Base-by-base conservation (phyloP, 1,140 invertebrate species). In the Leptinotarsa defecta region DNA sequence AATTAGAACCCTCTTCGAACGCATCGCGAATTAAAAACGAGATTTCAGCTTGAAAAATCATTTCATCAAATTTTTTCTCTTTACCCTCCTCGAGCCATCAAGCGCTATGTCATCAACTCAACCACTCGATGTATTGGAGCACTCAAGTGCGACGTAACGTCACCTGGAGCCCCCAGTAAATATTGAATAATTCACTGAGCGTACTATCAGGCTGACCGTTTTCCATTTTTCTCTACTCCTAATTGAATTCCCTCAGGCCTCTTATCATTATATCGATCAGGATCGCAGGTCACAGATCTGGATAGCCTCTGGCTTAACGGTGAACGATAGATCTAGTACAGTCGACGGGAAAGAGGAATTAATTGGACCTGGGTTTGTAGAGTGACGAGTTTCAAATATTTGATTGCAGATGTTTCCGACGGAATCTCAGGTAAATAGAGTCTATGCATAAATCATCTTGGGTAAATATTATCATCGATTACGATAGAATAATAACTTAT, bases 161-260 rank as follows among this genome's bases (percentile, higher is more conserved):
- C n/a, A 57, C 52, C 52, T 57, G 52, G 52, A 57, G 52, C 52
- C 52, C 52, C 52, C 15, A 34, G 65, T 68, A 27, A 68, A 68
- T 68, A 68, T 43, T 68, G 65, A 68, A 68, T 68, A 24, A 68
- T 68, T 68, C 65, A 68, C 17, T 43, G 24, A 27, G 24, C 65
- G 27, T 68, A 34, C 65, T 68, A 68, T 19, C 22, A 24, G 24
- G 65, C 65, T 68, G 22, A 24, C 65, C 65, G 65, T 17, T 22
- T 68, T 68, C 24, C 19, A 68, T 68, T 68, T 68, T 62, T 68
- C 43, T 68, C 65, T 8, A 43, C 20, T 24, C 65, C 65, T 68
- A 68, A 68, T 68, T 68, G 65, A 68, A 27, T 17, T 43, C 65
- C 65, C 43, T 68, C 20, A 43, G 65, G 65, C 20, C 27, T 43